Evolutionary conservation across 2,797 vertebrate genomes (phyloP).

Genomic region (Sebastolobus alascanus): DNA sequence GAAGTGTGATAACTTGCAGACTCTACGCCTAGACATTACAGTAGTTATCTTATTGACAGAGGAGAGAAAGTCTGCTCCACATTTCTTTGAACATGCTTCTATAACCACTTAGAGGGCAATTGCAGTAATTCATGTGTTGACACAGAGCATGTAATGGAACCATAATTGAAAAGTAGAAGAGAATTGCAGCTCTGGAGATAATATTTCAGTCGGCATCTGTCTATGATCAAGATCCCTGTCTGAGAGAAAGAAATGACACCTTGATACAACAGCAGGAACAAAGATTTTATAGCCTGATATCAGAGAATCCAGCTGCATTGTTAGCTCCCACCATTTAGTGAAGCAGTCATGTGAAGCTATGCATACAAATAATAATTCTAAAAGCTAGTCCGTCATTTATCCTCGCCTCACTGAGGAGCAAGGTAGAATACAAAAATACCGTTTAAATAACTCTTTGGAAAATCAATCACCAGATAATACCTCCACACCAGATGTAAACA

Average conservation of each 20-base stretch:
- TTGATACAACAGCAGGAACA: slow-evolving; percentile 31
- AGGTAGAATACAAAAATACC: slow-evolving; percentile 10
- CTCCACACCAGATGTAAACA: slow-evolving; percentile 8
- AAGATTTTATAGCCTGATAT: slow-evolving; percentile 11
- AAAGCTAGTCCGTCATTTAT: slow-evolving; percentile 14
- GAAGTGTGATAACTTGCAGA: not conserved
- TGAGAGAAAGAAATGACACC: slow-evolving; percentile 25
- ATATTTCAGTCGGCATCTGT: slow-evolving; percentile 25
- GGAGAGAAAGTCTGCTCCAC: not conserved
- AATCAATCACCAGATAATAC: slow-evolving; percentile 27
- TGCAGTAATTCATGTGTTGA: slow-evolving; percentile 29
- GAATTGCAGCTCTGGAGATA: slow-evolving; percentile 32
- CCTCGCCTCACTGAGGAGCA: not conserved
- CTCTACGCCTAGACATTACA: not conserved
- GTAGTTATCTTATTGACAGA: not conserved
- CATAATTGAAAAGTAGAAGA: slow-evolving; percentile 41
- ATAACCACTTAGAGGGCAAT: slow-evolving; percentile 4
- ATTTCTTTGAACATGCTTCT: not conserved
- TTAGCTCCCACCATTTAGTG: slow-evolving; percentile 4
- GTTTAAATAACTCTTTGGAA: not conserved
- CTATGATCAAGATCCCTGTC: slow-evolving; percentile 30
- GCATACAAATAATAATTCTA: slow-evolving; percentile 37
- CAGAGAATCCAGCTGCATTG: slow-evolving; percentile 4
- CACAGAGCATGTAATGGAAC: slow-evolving; percentile 35
- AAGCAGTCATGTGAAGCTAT: slow-evolving; percentile 15